Evolutionary conservation across 2,888 invertebrate genomes (phyloP), one percentile per base, ranked within the genome.

Genomic region (Thera obeliscata): DNA sequence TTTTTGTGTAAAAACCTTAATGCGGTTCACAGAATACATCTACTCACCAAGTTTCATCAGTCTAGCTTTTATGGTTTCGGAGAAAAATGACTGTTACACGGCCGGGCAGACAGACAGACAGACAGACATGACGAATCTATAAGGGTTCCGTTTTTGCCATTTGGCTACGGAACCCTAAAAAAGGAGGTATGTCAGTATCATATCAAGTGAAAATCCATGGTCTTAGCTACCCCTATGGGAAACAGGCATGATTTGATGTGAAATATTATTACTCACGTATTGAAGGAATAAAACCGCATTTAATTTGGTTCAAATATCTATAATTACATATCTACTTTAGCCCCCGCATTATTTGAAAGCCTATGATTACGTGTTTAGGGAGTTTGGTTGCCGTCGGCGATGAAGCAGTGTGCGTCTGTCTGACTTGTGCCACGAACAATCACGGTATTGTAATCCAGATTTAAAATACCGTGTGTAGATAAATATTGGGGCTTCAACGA

Each of bases 291-390:
- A 71, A 73, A 67, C 70, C 71, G 67, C 70, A 65, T 71, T 74
- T 70, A 75, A 74, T 74, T 69, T 72, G 72, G 67, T 78, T 79
- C 77, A 75, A 79, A 84, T 81, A 81, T 74, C 78, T 73, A 76
- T 80, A 77, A 81, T 80, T 77, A 78, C 72, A 70, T 70, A 61
- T 12, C n/a, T 49, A 50, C 69, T 76, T 74, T 72, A 71, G 69
- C 74, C 81, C 81, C 77, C 76, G 73, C 75, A 61, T 70, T 79
- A 79, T 81, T 79, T 73, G 65, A 76, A 81, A 82, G 74, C 72
- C 78, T 84, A 78, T 88, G 81, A 88, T 87, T 87, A 85, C 73
- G 74, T 71, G 72, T 74, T 76, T 75, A 80, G 82, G 85, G 85
- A 76, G 79, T 70, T 74, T 58, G 66, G 66, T 74, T 71, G 73